Evolutionary conservation across 2,888 invertebrate species (phyloP).

Genomic region (Cordilura impudica): DNA sequence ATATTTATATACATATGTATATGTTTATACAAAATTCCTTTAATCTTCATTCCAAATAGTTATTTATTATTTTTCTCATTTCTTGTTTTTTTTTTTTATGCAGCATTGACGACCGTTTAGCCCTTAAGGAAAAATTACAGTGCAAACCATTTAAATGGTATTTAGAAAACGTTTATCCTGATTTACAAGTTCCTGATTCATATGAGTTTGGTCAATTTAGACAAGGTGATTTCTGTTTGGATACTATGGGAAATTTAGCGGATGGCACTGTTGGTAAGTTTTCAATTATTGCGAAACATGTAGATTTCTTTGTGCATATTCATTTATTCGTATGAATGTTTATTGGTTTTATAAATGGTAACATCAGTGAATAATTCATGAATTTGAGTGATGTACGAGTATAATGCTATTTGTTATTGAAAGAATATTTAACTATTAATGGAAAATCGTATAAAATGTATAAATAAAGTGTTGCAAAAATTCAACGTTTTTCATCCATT

Average conservation of each 20-base stretch:
- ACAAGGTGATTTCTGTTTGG: constrained; percentile 91
- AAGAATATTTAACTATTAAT: too few relatives aligned
- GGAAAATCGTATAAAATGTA: too few relatives aligned
- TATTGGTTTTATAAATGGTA: too few relatives aligned
- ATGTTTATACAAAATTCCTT: background rate
- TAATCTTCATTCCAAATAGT: background rate
- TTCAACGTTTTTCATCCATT: too few relatives aligned
- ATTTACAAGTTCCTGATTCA: constrained; percentile 85
- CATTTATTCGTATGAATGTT: background rate
- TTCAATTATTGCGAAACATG: background rate
- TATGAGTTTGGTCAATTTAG: constrained; percentile 82
- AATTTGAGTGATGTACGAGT: too few relatives aligned
- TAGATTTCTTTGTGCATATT: background rate
- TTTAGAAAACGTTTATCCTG: constrained; percentile 94
- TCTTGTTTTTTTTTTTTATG: constrained; percentile 45
- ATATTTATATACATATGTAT: background rate
- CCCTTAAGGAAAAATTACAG: constrained; percentile 87
- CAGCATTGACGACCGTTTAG: constrained; percentile 91
- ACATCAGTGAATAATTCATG: too few relatives aligned
- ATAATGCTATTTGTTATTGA: too few relatives aligned
- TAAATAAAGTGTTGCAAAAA: too few relatives aligned
- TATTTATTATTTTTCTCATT: constrained; percentile 11
- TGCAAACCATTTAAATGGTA: constrained; percentile 98
- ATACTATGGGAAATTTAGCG: constrained; percentile 94
- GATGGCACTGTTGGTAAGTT: constrained; percentile 88